Conservation (phyloP, 2,888 invertebrate genomes). For the Bimastos eiseni region DNA sequence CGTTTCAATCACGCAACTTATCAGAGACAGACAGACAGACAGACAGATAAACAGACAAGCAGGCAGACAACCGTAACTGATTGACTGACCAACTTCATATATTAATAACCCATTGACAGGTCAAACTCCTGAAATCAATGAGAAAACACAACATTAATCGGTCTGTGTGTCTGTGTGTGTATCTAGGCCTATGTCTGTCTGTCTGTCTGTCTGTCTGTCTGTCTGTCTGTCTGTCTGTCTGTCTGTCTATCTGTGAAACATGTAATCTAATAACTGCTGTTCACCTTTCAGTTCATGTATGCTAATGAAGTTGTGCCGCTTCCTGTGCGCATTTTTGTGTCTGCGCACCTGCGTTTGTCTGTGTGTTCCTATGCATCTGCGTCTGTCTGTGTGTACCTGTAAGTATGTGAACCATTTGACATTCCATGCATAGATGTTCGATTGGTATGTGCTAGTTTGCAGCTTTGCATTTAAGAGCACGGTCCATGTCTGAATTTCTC, state of each 20-base stretch:
- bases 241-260: not conserved
- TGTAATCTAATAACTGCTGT: not conserved
- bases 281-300: not conserved
- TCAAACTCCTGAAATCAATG: not conserved
- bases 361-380: not conserved
- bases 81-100: not conserved
- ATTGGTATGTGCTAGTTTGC: not conserved
- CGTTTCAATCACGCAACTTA: no score
- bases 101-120: not conserved
- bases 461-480: not conserved
- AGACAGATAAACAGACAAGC: not conserved
- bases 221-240: not conserved
- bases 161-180: not conserved
- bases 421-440: not conserved
- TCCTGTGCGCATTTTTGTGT: not conserved
- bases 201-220: not conserved
- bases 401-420: not conserved
- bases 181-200: not conserved
- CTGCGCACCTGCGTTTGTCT: not conserved
- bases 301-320: not conserved
- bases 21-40: conserved; percentile 18
- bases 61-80: not conserved
- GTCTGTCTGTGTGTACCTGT: not conserved
- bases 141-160: not conserved
- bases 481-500: not conserved